phyloP scores from a whole-genome alignment of 92 coral and sea anemone genomes.

The Phenganax stokvisi region DNA sequence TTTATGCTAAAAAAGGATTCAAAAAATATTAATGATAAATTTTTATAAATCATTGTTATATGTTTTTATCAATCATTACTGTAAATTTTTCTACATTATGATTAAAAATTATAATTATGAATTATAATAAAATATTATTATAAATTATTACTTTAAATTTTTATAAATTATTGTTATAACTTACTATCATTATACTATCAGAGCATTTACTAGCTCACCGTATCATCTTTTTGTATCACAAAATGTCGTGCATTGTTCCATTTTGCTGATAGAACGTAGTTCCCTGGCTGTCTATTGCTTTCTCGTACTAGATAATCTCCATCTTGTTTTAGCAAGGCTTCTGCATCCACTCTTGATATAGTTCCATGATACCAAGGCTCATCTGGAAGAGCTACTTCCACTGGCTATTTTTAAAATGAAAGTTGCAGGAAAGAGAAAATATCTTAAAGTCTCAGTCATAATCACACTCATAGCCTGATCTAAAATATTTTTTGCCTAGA shows the following conservation, averaged over 20 bases:
- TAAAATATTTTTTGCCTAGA: no score
- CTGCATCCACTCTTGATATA: conserved; percentile 65
- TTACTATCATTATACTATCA: not conserved
- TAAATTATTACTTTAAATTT: not conserved
- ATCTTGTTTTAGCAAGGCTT: conserved; percentile 51
- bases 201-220: conserved; percentile 49
- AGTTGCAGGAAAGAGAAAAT: not conserved
- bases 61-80: not conserved
- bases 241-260: conserved; percentile 60
- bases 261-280: conserved; percentile 78
- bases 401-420: conserved; percentile 37
- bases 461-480: no score
- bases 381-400: conserved; percentile 67
- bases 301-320: conserved; percentile 97
- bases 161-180: not conserved
- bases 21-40: not conserved
- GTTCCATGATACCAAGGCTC: conserved; percentile 94
- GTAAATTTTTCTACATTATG: not conserved
- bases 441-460: not conserved
- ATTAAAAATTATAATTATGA: not conserved
- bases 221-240: conserved; percentile 71
- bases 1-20: not conserved
- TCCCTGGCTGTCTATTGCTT: conserved; percentile 73
- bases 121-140: not conserved
- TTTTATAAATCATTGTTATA: no score